Evolutionary conservation across 2,797 vertebrate species (phyloP).

Genomic region (Champsocephalus gunnari): DNA sequence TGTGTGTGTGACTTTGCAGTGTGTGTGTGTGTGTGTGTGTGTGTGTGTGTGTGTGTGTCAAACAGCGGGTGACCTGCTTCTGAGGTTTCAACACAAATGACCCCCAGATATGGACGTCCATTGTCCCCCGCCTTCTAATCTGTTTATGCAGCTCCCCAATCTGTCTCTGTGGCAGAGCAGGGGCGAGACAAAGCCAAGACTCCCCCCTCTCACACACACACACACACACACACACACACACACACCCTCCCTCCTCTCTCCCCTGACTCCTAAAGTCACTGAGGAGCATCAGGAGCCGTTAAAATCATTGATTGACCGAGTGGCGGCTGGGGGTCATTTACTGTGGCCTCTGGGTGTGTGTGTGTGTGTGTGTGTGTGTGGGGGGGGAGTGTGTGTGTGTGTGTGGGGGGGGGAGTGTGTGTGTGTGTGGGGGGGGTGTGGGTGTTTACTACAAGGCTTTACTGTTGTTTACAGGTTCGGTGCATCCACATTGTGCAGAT

Average conservation of each 20-base stretch:
- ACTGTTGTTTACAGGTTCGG: conserved; percentile 17
- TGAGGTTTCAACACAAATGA: conserved; percentile 77
- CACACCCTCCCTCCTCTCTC: conserved; percentile 81
- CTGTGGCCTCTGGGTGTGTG: conserved; percentile 9
- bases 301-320: conserved; percentile 90
- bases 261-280: conserved; percentile 94
- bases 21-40: conserved; percentile 21
- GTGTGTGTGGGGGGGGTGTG: conserved; percentile 18
- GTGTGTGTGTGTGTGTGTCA: conserved; percentile 83
- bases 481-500: not conserved
- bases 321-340: conserved; percentile 79
- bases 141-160: conserved; percentile 90
- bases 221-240: conserved; percentile 86
- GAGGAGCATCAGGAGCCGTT: conserved; percentile 90
- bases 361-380: conserved; percentile 16
- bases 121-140: conserved; percentile 84
- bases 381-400: conserved; percentile 12
- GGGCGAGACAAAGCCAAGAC: conserved; percentile 74
- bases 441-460: not conserved
- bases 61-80: conserved; percentile 90
- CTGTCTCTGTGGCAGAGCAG: conserved; percentile 72
- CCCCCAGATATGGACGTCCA: conserved; percentile 79
- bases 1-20: conserved; percentile 14
- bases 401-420: conserved; percentile 17
- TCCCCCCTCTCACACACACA: conserved; percentile 83